These are phyloP conservation scores for Cherax quadricarinatus DNA, from an alignment of 1,140 invertebrate species.

Conservation along the genomic window DNA sequence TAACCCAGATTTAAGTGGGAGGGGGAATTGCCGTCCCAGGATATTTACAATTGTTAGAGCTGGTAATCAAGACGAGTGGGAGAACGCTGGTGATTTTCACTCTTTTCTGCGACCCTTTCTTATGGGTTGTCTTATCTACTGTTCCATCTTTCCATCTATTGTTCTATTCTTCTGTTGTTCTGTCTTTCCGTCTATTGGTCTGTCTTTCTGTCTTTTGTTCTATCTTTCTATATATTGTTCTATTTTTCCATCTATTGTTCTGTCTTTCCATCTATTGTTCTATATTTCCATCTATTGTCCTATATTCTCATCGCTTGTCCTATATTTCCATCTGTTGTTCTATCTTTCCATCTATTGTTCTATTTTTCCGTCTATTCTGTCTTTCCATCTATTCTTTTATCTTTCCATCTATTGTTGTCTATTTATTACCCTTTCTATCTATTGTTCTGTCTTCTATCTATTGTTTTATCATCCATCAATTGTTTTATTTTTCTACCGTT, in stretches of 20 bases:
- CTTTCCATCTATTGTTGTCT: no score
- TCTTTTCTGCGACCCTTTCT: neutral
- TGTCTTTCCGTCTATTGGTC: neutral
- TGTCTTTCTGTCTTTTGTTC: no score
- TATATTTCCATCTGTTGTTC: no score
- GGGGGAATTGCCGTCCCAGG: constrained; percentile 42
- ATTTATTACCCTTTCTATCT: no score
- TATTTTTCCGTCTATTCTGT: no score
- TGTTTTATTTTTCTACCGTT: neutral
- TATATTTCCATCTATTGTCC: no score
- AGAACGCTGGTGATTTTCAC: constrained; percentile 30
- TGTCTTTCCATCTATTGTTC: neutral
- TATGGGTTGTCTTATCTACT: constrained; percentile 8
- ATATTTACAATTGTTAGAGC: constrained; percentile 66
- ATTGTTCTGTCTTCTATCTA: neutral
- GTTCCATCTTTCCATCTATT: neutral
- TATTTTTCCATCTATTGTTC: neutral
- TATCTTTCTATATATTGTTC: neutral
- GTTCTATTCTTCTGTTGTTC: neutral
- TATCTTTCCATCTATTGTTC: no score
- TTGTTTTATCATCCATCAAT: neutral
- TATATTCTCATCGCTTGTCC: no score
- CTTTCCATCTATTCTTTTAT: no score
- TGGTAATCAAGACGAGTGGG: constrained; percentile 65
- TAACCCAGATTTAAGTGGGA: constrained; percentile 39